Evolutionary conservation across 2,888 invertebrate species (phyloP).

Genomic region (Phengaris arion): DNA sequence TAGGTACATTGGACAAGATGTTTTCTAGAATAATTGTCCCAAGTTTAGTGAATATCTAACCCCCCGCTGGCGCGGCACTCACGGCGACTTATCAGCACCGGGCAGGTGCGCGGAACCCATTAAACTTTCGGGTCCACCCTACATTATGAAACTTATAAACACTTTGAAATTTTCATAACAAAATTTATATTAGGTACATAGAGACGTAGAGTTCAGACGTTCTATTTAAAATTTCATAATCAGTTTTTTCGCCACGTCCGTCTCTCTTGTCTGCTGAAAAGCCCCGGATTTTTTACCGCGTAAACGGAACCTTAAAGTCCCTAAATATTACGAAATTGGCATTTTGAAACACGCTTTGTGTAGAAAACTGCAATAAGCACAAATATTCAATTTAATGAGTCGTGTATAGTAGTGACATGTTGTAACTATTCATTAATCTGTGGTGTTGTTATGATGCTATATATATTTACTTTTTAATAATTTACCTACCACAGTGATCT

Average conservation of each 20-base stretch:
- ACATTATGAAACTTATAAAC: slow-evolving; percentile 22
- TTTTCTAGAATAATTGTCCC: background rate
- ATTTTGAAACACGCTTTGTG: too few relatives aligned
- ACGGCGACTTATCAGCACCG: background rate
- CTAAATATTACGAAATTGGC: too few relatives aligned
- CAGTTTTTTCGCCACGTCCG: background rate
- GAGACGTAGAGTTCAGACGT: background rate
- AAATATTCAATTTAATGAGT: too few relatives aligned
- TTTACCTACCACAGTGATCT: background rate
- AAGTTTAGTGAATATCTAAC: slow-evolving; percentile 5
- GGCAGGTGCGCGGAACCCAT: slow-evolving; percentile 24
- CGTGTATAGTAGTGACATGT: too few relatives aligned
- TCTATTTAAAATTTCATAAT: slow-evolving; percentile 2
- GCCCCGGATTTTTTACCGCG: too few relatives aligned
- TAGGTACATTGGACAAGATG: background rate
- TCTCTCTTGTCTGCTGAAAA: too few relatives aligned
- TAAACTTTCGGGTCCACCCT: slow-evolving; percentile 19
- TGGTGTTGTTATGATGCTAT: background rate
- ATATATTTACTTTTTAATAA: background rate
- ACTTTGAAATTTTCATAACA: slow-evolving; percentile 19
- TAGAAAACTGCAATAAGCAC: too few relatives aligned
- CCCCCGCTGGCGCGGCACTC: background rate
- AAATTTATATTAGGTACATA: slow-evolving; percentile 1
- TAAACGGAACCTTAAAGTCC: too few relatives aligned
- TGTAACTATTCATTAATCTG: too few relatives aligned